Percentiles rank a stretch among this genome's conserved stretches.
Conservation (phyloP, 2,797 vertebrate species). For the Malurus leucopterus region DNA sequence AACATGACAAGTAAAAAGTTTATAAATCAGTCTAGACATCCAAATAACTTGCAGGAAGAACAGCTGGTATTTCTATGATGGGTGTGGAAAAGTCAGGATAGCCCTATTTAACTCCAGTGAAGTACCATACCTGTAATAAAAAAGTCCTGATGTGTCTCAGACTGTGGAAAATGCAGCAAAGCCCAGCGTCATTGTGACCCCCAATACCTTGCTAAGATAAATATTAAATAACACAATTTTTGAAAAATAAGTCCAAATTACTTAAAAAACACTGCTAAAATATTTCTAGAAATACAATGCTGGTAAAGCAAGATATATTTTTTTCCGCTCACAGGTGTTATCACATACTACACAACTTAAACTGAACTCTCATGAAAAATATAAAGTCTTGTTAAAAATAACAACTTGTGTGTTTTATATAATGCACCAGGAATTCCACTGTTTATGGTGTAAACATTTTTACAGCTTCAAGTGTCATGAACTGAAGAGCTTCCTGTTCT, state of each 20-base stretch:
- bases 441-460: not conserved
- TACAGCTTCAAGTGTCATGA: not conserved
- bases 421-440: not conserved
- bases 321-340: not conserved
- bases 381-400: not conserved
- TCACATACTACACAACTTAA: not conserved
- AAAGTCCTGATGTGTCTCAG: not conserved
- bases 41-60: not conserved
- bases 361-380: not conserved
- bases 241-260: not conserved
- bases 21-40: not conserved
- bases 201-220: not conserved
- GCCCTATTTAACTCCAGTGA: not conserved
- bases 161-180: not conserved
- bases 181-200: rapidly evolving
- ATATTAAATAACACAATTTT: not conserved
- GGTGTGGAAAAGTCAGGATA: not conserved
- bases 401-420: not conserved
- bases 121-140: not conserved
- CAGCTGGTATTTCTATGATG: not conserved
- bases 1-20: rapidly evolving
- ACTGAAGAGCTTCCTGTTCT: not conserved
- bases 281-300: not conserved
- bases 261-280: not conserved
- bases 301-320: not conserved